Percentiles rank a stretch among this genome's conserved stretches.
These are phyloP conservation scores for Drosophila chauvacae DNA, from an alignment of 1,140 invertebrate species.

Conservation along the genomic window DNA sequence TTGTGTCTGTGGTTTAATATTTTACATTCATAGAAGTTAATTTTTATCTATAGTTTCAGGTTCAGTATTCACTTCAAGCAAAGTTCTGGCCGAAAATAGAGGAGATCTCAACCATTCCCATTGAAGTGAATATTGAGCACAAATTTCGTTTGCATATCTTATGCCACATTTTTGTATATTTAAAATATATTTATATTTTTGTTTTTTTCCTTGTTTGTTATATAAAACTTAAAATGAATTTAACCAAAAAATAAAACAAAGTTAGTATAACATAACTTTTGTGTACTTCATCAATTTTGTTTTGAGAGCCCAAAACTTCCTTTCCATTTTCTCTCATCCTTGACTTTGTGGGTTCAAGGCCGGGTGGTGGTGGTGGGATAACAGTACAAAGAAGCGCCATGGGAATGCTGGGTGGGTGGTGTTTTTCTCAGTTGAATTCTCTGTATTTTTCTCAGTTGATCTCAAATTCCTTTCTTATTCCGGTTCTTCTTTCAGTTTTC, in stretches of 20 bases:
- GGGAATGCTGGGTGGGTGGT: constrained; percentile 61
- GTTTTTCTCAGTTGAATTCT: constrained; percentile 25
- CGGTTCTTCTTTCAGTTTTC: neutral
- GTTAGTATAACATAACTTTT: constrained; percentile 69
- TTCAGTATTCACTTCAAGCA: constrained; percentile 34
- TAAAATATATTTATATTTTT: constrained; percentile 72
- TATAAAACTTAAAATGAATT: constrained; percentile 77
- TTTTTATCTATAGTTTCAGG: constrained; percentile 22
- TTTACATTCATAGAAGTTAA: constrained; percentile 41
- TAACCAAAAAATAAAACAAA: constrained; percentile 67
- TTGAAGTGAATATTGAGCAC: constrained; percentile 42
- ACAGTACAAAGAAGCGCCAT: constrained; percentile 55
- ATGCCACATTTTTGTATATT: constrained; percentile 49
- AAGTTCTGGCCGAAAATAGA: neutral
- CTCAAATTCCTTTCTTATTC: neutral
- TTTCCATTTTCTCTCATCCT: constrained; percentile 10
- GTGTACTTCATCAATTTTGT: constrained; percentile 71
- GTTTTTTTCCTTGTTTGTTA: constrained; percentile 5
- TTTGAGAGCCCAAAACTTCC: constrained; percentile 17
- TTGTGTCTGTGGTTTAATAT: constrained; percentile 26
- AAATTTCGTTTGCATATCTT: constrained; percentile 30
- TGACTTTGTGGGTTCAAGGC: constrained; percentile 33
- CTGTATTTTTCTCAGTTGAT: neutral
- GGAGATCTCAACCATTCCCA: constrained; percentile 4
- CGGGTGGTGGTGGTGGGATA: constrained; percentile 46